Evolutionary conservation across 2,888 invertebrate species (phyloP).

Genomic region (Rotaria magnacalcarata): DNA sequence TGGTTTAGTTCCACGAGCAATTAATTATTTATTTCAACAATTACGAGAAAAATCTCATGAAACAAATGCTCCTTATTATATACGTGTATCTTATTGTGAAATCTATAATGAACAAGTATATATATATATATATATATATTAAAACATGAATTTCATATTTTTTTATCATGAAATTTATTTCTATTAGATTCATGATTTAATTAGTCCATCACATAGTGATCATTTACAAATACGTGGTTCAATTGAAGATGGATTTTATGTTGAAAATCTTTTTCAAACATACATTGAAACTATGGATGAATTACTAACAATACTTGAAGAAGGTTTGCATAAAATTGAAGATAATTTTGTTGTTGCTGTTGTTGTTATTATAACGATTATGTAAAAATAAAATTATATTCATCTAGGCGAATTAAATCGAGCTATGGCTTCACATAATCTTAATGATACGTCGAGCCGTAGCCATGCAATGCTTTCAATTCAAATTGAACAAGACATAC

Average conservation of each 20-base stretch:
- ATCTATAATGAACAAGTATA: conserved; percentile 91
- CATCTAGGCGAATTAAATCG: conserved; percentile 74
- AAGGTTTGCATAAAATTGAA: conserved; percentile 62
- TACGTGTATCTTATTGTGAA: conserved; percentile 87
- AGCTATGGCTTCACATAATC: conserved; percentile 79
- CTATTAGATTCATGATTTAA: conserved; percentile 79
- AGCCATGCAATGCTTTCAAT: conserved; percentile 87
- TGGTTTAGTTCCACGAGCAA: conserved; percentile 82
- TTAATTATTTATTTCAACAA: conserved; percentile 79
- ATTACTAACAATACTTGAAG: conserved; percentile 83
- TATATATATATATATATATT: not conserved
- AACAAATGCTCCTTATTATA: conserved; percentile 66
- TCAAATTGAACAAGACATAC: conserved; percentile 73
- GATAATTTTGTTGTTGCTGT: not conserved
- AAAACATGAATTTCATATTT: too few relatives aligned
- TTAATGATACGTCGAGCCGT: conserved; percentile 86
- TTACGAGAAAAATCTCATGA: conserved; percentile 64
- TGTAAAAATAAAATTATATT: too few relatives aligned
- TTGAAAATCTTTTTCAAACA: conserved; percentile 89
- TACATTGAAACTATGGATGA: conserved; percentile 89
- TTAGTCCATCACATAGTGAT: conserved; percentile 75
- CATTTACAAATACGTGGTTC: conserved; percentile 79
- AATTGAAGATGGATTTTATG: conserved; percentile 81
- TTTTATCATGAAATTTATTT: not conserved
- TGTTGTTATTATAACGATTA: too few relatives aligned